Evolutionary conservation across 1,140 invertebrate genomes (phyloP).

Genomic region (Drosophila oshimai): DNA sequence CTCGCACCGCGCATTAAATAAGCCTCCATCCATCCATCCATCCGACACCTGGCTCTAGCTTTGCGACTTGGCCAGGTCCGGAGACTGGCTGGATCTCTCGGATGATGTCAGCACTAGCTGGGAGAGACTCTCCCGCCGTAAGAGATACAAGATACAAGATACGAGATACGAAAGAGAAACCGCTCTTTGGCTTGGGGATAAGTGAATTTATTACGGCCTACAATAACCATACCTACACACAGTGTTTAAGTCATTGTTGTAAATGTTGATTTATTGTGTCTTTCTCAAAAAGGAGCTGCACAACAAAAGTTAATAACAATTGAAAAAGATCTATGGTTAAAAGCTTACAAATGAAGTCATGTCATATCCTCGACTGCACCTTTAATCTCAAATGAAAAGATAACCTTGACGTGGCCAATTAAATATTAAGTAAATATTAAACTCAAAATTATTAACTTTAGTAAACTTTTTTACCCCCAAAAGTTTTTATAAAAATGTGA

Average conservation of each 20-base stretch:
- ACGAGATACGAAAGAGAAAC: slow-evolving; percentile 10
- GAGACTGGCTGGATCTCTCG: slow-evolving; percentile 13
- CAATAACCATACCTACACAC: slow-evolving; percentile 33
- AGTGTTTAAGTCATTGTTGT: slow-evolving; percentile 47
- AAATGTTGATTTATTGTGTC: slow-evolving; percentile 62
- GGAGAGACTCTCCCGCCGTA: neutral
- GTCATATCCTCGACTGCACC: slow-evolving; percentile 2
- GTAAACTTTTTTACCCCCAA: neutral
- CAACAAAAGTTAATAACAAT: slow-evolving; percentile 24
- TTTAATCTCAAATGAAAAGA: neutral
- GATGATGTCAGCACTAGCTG: slow-evolving; percentile 66
- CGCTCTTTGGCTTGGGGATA: slow-evolving; percentile 12
- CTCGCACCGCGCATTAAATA: slow-evolving; percentile 69
- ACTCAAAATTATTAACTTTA: no score
- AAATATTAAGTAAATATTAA: no score
- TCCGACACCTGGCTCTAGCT: slow-evolving; percentile 54
- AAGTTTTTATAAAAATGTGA: neutral
- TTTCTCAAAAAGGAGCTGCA: slow-evolving; percentile 57
- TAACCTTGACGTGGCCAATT: neutral
- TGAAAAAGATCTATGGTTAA: neutral
- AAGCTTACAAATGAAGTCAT: slow-evolving; percentile 26
- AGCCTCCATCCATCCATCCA: no score
- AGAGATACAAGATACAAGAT: neutral
- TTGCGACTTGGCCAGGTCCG: slow-evolving; percentile 17
- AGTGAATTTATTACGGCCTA: slow-evolving; percentile 19